These are phyloP conservation scores for Dermatemys mawii DNA, from an alignment of 2,113 vertebrate species.

Conservation along the genomic window DNA sequence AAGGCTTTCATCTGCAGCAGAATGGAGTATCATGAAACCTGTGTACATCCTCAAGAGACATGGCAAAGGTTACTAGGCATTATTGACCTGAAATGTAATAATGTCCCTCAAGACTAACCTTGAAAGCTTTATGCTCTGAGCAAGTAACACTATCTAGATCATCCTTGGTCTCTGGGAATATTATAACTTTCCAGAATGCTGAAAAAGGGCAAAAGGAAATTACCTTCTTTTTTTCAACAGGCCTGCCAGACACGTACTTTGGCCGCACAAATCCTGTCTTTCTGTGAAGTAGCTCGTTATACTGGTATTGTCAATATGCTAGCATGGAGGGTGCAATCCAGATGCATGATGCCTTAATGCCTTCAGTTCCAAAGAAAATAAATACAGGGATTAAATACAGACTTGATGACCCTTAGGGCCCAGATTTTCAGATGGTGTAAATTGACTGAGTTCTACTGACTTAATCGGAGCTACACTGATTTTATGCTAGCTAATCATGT, in stretches of 20 bases:
- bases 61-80: slow-evolving; percentile 69
- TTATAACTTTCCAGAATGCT: slow-evolving; percentile 67
- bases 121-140: slow-evolving; percentile 75
- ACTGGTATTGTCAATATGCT: background rate
- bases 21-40: slow-evolving; percentile 54
- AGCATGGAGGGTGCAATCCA: background rate
- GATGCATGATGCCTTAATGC: background rate
- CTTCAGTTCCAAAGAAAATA: background rate
- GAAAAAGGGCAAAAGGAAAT: slow-evolving; percentile 75
- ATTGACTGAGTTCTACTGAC: background rate
- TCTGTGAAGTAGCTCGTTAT: background rate
- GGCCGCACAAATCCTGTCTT: slow-evolving; percentile 46
- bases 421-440: background rate
- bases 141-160: slow-evolving; percentile 64
- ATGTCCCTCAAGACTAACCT: slow-evolving; percentile 75
- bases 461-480: background rate
- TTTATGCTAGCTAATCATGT: background rate
- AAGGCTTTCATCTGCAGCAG: slow-evolving; percentile 62
- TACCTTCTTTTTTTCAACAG: slow-evolving; percentile 41
- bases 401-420: background rate
- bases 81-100: slow-evolving; percentile 75
- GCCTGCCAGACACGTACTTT: slow-evolving; percentile 37
- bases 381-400: background rate
- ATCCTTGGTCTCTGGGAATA: slow-evolving; percentile 73
- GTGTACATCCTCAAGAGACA: slow-evolving; percentile 66